These are phyloP conservation scores for Erithacus rubecula DNA, from an alignment of 2,797 vertebrate genomes.

Conservation along the genomic window DNA sequence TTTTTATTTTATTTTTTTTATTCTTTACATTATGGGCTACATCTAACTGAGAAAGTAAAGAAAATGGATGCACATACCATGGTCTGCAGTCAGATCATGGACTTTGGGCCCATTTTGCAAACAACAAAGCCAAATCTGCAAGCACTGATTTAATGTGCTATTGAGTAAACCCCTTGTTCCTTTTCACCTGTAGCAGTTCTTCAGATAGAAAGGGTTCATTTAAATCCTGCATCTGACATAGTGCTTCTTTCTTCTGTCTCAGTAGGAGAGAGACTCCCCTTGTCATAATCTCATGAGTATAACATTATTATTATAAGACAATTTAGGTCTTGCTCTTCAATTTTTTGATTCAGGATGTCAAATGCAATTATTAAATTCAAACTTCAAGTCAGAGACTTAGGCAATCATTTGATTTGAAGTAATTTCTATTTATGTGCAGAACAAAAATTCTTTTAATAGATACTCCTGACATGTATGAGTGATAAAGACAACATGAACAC, in stretches of 20 bases:
- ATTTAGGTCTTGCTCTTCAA: neutral
- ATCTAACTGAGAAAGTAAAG: neutral
- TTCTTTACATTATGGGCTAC: neutral
- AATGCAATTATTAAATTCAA: slow-evolving; percentile 9
- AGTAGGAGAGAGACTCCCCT: neutral
- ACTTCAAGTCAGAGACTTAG: neutral
- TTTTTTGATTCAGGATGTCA: neutral
- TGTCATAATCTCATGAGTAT: neutral
- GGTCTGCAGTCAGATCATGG: neutral
- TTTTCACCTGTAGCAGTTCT: neutral
- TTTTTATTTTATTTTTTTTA: too few species aligned
- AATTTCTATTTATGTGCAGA: neutral
- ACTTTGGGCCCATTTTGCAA: neutral
- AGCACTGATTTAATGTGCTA: neutral
- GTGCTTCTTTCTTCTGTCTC: neutral
- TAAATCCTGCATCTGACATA: neutral
- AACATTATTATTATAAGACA: neutral
- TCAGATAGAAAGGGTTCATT: neutral
- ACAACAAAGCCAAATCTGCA: neutral
- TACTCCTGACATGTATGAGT: neutral
- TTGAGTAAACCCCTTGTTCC: neutral
- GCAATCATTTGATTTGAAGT: neutral
- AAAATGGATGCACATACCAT: neutral
- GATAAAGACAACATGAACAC: neutral
- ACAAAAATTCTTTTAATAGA: neutral